Evolutionary conservation across 2,888 invertebrate species (phyloP).

Genomic region (Papilio elwesi): DNA sequence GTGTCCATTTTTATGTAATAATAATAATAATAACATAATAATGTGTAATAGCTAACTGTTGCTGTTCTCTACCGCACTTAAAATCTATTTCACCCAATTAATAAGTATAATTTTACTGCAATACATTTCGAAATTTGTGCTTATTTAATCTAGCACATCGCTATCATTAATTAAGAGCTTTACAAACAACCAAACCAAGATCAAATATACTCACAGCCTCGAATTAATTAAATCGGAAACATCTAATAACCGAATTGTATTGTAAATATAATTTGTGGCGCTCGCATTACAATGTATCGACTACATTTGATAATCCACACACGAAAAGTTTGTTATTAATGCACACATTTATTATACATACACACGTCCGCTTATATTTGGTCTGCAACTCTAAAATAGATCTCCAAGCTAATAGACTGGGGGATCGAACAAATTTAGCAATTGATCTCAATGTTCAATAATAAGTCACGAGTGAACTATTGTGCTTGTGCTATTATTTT

Average conservation of each 20-base stretch:
- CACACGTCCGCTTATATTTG: not conserved
- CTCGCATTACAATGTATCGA: constrained; percentile 13
- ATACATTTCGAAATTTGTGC: constrained; percentile 9
- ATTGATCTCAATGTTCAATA: constrained; percentile 9
- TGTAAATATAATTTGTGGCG: constrained; percentile 32
- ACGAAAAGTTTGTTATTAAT: not conserved
- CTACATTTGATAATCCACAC: constrained; percentile 12
- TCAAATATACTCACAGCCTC: constrained; percentile 32
- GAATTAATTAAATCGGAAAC: constrained; percentile 37
- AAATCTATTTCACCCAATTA: not conserved
- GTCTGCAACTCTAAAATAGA: not conserved
- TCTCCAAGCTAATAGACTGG: not conserved
- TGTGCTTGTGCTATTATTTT: not conserved
- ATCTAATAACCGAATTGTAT: constrained; percentile 38
- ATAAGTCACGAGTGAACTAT: not conserved
- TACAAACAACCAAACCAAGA: constrained; percentile 36
- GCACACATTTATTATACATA: not conserved
- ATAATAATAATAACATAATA: too few species aligned
- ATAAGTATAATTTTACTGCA: constrained; percentile 11
- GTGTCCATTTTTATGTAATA: not conserved
- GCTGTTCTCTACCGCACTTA: not conserved
- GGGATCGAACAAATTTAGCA: constrained; percentile 2
- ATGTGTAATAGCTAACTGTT: too few species aligned
- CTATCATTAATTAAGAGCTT: constrained; percentile 34
- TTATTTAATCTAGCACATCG: constrained; percentile 38